A percentile compares a stretch with the other conserved stretches of the same genome.
phyloP scores from a whole-genome alignment of 1,140 invertebrate genomes.

The Brachionus manjavacas region DNA sequence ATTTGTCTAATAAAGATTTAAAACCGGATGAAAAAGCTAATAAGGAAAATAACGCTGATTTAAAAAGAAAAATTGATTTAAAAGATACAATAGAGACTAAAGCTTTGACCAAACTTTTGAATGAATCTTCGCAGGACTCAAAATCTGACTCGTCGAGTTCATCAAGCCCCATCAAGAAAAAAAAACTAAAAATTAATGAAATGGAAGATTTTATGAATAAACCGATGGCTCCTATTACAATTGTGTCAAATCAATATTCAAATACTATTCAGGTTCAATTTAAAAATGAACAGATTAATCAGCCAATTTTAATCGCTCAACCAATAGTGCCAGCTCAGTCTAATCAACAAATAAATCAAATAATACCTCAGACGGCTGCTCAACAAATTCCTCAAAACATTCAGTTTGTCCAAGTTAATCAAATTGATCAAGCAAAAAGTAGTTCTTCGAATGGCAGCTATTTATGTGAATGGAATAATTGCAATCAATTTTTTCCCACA shows the following conservation, averaged over 20 bases:
- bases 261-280: conserved; percentile 11
- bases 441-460: conserved; percentile 40
- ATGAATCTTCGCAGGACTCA: not conserved
- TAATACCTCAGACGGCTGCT: not conserved
- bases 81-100: not conserved
- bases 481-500: conserved; percentile 53
- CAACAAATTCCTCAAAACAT: not conserved
- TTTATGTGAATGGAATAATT: conserved; percentile 55
- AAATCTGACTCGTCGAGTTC: not conserved
- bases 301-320: not conserved
- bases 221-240: conserved; percentile 9
- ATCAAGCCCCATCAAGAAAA: conserved; percentile 12
- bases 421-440: not conserved
- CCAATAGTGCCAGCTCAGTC: not conserved
- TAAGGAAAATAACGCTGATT: conserved; percentile 4
- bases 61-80: conserved; percentile 1
- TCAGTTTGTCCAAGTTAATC: not conserved
- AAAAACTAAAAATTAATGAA: conserved; percentile 30
- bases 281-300: not conserved
- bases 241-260: conserved; percentile 5
- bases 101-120: not conserved
- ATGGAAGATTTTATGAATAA: conserved; percentile 39
- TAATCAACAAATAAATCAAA: not conserved
- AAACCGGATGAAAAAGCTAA: conserved; percentile 13
- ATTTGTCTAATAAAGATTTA: not conserved